These are phyloP conservation scores for Epinephelus coioides DNA, from an alignment of 2,797 vertebrate species.

Conservation along the genomic window DNA sequence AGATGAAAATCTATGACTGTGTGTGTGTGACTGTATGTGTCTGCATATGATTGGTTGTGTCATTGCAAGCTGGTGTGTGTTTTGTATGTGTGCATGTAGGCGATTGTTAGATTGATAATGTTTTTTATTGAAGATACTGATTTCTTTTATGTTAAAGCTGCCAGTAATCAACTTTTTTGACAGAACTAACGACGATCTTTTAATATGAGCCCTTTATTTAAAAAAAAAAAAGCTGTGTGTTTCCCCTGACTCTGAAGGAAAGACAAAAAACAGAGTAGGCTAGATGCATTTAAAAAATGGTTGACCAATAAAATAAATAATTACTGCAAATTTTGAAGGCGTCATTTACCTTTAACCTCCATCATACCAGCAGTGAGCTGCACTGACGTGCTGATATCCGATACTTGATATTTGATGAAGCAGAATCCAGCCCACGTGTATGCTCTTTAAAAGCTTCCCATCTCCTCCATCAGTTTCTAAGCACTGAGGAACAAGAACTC, in stretches of 20 bases:
- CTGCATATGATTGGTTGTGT: not conserved
- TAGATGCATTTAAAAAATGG: not conserved
- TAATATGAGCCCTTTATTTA: not conserved
- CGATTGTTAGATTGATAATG: not conserved
- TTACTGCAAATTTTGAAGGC: not conserved
- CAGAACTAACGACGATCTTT: not conserved
- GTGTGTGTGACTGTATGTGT: not conserved
- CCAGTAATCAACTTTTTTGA: not conserved
- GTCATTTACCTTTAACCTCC: not conserved
- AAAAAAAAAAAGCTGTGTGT: not conserved
- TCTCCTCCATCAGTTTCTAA: constrained; percentile 22
- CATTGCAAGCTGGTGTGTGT: not conserved
- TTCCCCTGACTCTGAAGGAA: not conserved
- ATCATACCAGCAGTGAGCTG: constrained; percentile 6
- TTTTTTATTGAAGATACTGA: not conserved
- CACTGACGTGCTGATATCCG: constrained; percentile 14
- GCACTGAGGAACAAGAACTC: constrained; percentile 25
- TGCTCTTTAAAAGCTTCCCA: constrained; percentile 20
- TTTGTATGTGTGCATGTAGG: not conserved
- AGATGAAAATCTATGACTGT: constrained; percentile 43
- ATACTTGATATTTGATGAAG: constrained; percentile 43
- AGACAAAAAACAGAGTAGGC: not conserved
- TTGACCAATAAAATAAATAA: not conserved
- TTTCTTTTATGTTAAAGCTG: constrained; percentile 4
- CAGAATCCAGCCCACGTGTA: not conserved